Evolutionary conservation across 2,797 vertebrate genomes (phyloP).

Genomic region (Distichodus sexfasciatus): DNA sequence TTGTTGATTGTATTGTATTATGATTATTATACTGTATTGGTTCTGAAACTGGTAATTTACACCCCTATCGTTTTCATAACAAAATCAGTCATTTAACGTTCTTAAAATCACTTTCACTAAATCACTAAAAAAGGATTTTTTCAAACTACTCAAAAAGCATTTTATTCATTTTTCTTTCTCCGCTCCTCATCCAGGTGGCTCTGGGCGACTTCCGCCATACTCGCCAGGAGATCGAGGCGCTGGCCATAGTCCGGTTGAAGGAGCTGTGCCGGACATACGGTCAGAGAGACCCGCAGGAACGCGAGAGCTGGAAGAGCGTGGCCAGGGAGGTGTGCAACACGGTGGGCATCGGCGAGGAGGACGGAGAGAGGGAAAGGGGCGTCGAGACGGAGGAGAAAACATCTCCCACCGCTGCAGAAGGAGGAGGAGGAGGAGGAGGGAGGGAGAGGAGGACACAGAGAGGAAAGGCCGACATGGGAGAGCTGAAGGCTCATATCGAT

Average conservation of each 20-base stretch:
- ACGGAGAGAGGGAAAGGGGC: slow-evolving; percentile 36
- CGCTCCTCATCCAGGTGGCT: slow-evolving; percentile 30
- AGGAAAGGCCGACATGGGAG: slow-evolving; percentile 41
- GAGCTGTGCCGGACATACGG: slow-evolving; percentile 81
- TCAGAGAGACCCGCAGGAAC: slow-evolving; percentile 83
- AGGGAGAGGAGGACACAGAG: slow-evolving; percentile 6
- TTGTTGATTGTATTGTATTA: too few species aligned
- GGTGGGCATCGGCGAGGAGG: slow-evolving; percentile 81
- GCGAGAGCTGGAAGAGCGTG: slow-evolving; percentile 80
- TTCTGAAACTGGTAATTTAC: too few species aligned
- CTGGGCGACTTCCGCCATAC: slow-evolving; percentile 84
- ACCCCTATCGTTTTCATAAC: too few species aligned
- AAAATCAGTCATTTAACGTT: too few species aligned
- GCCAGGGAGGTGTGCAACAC: slow-evolving; percentile 86
- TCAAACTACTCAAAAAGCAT: too few species aligned
- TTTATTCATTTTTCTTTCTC: neutral
- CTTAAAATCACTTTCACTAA: too few species aligned
- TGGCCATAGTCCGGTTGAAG: slow-evolving; percentile 87
- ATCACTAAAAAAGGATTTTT: too few species aligned
- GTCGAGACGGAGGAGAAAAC: slow-evolving; percentile 10
- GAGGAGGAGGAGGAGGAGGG: slow-evolving; percentile 26
- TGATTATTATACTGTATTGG: too few species aligned
- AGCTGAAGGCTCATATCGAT: slow-evolving; percentile 74
- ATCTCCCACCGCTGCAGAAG: neutral
- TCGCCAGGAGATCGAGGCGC: slow-evolving; percentile 84